phyloP scores from a whole-genome alignment of 2,888 invertebrate species.

The Ditula angustiorana region DNA sequence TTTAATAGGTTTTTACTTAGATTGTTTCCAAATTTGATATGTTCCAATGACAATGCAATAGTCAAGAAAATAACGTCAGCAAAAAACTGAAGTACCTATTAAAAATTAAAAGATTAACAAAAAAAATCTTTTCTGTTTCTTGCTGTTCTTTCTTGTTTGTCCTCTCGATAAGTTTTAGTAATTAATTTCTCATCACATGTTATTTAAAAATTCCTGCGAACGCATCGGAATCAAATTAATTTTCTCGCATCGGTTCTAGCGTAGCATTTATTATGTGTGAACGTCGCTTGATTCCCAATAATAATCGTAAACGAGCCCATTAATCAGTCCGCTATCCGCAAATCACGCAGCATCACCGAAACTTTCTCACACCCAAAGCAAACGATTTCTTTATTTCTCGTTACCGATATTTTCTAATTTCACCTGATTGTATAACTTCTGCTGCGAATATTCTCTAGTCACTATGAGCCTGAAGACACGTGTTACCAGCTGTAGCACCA shows the following conservation, averaged over 20 bases:
- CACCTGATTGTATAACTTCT: constrained; percentile 38
- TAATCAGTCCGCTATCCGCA: constrained; percentile 26
- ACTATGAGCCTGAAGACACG: constrained; percentile 11
- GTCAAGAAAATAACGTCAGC: no score
- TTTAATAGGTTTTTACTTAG: no score
- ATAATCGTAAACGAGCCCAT: constrained; percentile 23
- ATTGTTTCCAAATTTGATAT: no score
- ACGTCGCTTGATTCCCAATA: neutral
- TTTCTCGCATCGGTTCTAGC: neutral
- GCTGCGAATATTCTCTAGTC: constrained; percentile 19
- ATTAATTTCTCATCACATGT: no score
- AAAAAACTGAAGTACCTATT: no score
- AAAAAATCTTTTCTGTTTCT: no score
- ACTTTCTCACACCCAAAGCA: constrained; percentile 42
- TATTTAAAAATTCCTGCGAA: neutral
- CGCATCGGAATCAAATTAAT: neutral
- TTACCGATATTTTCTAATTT: constrained; percentile 43
- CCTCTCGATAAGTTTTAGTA: no score
- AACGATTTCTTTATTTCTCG: constrained; percentile 40
- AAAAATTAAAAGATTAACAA: no score
- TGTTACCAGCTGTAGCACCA: no score
- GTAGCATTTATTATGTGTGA: neutral
- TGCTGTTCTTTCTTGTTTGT: no score
- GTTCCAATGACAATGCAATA: no score
- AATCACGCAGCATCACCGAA: constrained; percentile 38